These are phyloP conservation scores for Diarsia mendica DNA, from an alignment of 2,888 invertebrate genomes.

Conservation along the genomic window DNA sequence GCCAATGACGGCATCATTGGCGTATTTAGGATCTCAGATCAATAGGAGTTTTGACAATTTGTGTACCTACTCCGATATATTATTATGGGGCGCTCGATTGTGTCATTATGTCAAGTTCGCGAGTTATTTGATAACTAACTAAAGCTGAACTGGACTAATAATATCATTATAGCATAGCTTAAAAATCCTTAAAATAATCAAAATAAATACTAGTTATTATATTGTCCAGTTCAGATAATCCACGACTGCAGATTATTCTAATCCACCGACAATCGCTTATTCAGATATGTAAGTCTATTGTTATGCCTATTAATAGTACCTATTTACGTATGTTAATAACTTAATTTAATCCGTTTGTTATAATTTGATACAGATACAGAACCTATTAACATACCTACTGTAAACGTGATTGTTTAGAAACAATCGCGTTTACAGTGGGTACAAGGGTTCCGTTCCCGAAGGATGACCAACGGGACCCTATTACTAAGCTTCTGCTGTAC, in stretches of 20 bases:
- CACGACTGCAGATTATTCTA: constrained; percentile 30
- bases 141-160: not conserved
- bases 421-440: too few species aligned
- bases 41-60: not conserved
- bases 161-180: not conserved
- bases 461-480: too few species aligned
- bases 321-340: constrained; percentile 18
- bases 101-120: not conserved
- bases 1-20: too few species aligned
- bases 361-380: not conserved
- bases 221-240: constrained; percentile 28
- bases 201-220: constrained; percentile 26
- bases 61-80: not conserved
- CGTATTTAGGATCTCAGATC: not conserved
- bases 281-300: constrained; percentile 24
- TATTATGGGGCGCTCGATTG: not conserved
- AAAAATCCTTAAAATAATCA: constrained; percentile 1
- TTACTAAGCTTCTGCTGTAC: too few species aligned
- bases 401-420: not conserved
- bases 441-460: too few species aligned
- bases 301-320: not conserved
- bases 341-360: constrained; percentile 13
- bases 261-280: constrained; percentile 35
- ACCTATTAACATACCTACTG: not conserved
- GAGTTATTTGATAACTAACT: not conserved